Base-by-base conservation (phyloP, 2,888 invertebrate species). In the Nycteola revayana region DNA sequence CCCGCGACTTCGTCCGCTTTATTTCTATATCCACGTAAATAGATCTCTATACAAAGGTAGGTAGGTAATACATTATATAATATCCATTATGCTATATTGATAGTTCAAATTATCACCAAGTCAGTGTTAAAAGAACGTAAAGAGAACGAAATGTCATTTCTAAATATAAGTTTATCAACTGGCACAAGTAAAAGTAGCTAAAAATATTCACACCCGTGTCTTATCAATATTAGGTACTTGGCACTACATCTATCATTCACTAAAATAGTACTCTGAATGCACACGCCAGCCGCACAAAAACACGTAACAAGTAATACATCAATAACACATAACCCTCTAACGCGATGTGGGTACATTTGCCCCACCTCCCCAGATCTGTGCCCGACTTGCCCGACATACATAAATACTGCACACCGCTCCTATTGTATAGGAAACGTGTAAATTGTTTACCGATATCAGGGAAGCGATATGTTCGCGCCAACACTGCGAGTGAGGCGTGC, bases 391-490 rank as follows among this genome's bases (percentile, higher is more conserved):
- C 3, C 21, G 2, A 3, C n/a, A 26, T 39, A 46, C 37, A 50
- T 46, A 58, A 58, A 54, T 47, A 45, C 44, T 47, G 53, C 43
- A 49, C 47, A 44, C 36, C 41, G 41, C 43, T 42, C 36, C 43
- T 54, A 43, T 48, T 54, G 47, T 59, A 45, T 56, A 58, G 55
- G 49, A 51, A 59, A 65, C 59, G 63, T 66, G 68, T 61, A 63
- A 65, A 69, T 64, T 69, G 69, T 69, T 69, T 67, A 55, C 65
- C 64, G 66, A 69, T 69, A 65, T 54, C 61, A 52, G 64, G 65
- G 66, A 59, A 59, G 56, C 60, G 56, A 58, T 59, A 59, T 51
- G 59, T 60, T 49, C 60, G 48, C 52, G 52, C 48, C 49, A 50
- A 42, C 58, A 49, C 46, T 50, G 55, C 46, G 50, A 45, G 59